Base-by-base conservation (phyloP, 1,140 invertebrate genomes). In the Apis cerana region DNA sequence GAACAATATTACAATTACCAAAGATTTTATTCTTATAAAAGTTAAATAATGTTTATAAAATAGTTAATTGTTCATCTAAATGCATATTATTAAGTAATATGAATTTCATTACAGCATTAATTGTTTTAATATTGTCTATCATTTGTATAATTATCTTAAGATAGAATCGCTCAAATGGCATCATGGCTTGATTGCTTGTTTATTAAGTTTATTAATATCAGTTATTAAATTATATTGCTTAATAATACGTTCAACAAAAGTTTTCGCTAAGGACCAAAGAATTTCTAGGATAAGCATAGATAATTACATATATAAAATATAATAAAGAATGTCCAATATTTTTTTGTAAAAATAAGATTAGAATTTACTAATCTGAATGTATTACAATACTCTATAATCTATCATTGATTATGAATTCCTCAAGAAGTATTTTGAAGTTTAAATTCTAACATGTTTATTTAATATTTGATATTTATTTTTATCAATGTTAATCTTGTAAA, bases 21-120 rank as follows among this genome's bases (percentile, higher is more conserved):
- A 65, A 88, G 78, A 75, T 79, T 33, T 84, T 88, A 88, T 88
- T 88, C 85, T 87, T 88, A 17, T 88, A 87, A 88, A 82, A 75
- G 13, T 58, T 19, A 17, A 43, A 19, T 75, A 80, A 78, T 23
- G 17, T 70, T 82, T 62, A 54, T 64, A 77, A 67, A 54, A 61
- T 77, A 69, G 15, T 21, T n/a, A 7, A n/a, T 4, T 7, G 13
- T 65, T 80, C n/a, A 17, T 7, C 19, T 43, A 33, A 65, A 56
- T n/a, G 59, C 23, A 56, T 43, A 13, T 59, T 1, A n/a, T 33
- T 17, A 23, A 65, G 52, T 33, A 74, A 48, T 80, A 27, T n/a
- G 23, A 43, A 79, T 61, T 61, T 59, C 19, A 52, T 15, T 13
- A 23, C 58, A 54, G 17, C 62, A 62, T 27, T 50, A 64, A 64